Base-by-base conservation (phyloP, 2,797 vertebrate genomes). In the Micromesistius poutassou region DNA sequence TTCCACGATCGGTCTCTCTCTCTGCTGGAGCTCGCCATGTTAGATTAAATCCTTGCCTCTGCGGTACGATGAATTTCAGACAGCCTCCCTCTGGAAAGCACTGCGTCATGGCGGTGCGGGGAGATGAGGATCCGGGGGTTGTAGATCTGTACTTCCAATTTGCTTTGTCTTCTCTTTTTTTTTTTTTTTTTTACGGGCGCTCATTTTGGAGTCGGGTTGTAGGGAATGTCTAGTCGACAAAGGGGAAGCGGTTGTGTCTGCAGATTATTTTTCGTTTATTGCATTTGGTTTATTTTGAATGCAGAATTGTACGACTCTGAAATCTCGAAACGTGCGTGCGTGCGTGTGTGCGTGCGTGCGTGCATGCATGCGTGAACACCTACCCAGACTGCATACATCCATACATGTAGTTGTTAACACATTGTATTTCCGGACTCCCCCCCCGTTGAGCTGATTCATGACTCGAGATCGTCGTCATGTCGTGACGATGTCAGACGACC, bases 41-140 rank as follows among this genome's bases (percentile, higher is more conserved):
- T 79, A 72, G 78, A 79, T 75, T 75, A 33, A 30, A 79, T 79
- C 38, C 72, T 42, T 71, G 68, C 71, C 77, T 46, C 68, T 13
- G 25, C 68, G 30, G 68, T 16, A 28, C 68, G 9, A 31, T 71
- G 68, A 31, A 31, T 30, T 14, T 70, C 68, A 6, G 50, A 14
- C 42, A 0, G 42, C 42, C 42, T 6, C 46, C 8, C 55, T 22
- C 55, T 8, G 55, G 7, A 13, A 8, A 25, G 55, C 55, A 3
- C 2, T 0, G 22, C 9, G 55, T 7, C 55, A 62, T 55, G 16
- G 55, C n/a, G 2, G n/a, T 8, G 22, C 55, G 9, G n/a, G n/a
- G 55, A 62, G 55, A 62, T 62, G 22, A 25, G 55, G 55, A 25
- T 62, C n/a, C 16, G 4, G 50, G 50, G 50, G 16, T 19, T 19